Evolutionary conservation across 2,113 vertebrate species (phyloP), one percentile per base, ranked within the genome.

Genomic region (Plotosus lineatus): DNA sequence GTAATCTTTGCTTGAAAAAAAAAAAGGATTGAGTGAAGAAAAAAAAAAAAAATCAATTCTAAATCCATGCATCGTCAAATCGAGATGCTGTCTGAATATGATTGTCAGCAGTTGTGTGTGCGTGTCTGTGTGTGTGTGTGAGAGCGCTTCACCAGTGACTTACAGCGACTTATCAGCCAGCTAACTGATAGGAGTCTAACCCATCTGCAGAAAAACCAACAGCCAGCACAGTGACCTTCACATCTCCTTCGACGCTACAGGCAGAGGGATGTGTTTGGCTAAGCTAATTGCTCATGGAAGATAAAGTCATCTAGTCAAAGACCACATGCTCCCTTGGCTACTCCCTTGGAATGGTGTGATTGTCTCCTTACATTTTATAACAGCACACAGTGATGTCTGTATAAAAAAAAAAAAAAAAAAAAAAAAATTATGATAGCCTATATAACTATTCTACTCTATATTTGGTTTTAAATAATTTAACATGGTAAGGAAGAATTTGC

Each of bases 121-220:
- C n/a, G n/a, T n/a, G n/a, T n/a, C n/a, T n/a, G n/a, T n/a, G n/a
- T n/a, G n/a, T n/a, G n/a, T n/a, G n/a, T n/a, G n/a, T n/a, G n/a
- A n/a, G n/a, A n/a, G n/a, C n/a, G 66, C 65, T 33, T 72, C 38
- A 40, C 31, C 46, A 51, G 38, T 42, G 36, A 89, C 88, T 89
- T n/a, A n/a, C n/a, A n/a, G 90, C 90, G 90, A 92, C 91, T 91
- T 92, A 92, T 93, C 86, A 88, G 89, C 85, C 82, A 85, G 89
- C 86, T 75, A 87, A 88, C 88, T 89, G 90, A 88, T 88, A 86
- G 89, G 91, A 91, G 89, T 90, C 88, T 86, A 89, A 89, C 85
- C 86, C 77, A 28, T 88, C 88, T 90, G 90, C 82, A 42, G 68
- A 85, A 90, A 90, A 90, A 80, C 80, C 85, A 89, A 83, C 63